Evolutionary conservation across 2,113 vertebrate genomes (phyloP).

Genomic region (Merops nubicus): DNA sequence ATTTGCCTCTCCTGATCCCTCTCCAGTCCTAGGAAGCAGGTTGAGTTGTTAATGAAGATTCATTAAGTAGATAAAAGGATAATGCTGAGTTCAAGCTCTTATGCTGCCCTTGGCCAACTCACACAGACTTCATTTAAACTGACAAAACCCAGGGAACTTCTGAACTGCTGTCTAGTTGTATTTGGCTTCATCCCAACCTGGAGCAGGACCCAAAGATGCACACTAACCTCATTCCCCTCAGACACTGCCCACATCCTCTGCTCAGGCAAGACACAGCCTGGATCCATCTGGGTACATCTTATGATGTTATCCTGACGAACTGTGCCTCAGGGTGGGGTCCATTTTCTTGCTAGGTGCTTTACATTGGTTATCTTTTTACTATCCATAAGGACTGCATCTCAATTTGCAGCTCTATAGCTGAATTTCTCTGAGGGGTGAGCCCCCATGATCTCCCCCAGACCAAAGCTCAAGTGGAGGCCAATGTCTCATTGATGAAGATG

Average conservation of each 20-base stretch:
- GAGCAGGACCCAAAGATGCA: background rate
- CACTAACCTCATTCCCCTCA: background rate
- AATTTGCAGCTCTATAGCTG: background rate
- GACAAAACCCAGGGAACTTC: background rate
- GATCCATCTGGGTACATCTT: background rate
- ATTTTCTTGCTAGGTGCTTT: background rate
- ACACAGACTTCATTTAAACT: background rate
- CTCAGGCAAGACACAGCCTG: background rate
- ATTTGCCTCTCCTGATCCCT: background rate
- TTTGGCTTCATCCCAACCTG: background rate
- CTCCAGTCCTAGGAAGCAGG: background rate
- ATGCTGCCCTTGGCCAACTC: background rate
- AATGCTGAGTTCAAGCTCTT: background rate
- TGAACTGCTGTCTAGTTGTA: background rate
- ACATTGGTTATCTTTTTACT: background rate
- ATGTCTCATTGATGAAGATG: background rate
- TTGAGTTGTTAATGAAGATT: background rate
- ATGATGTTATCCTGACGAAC: background rate
- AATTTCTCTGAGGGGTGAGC: background rate
- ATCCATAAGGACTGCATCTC: background rate
- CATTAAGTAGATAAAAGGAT: background rate
- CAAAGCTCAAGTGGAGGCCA: background rate
- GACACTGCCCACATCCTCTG: rapidly evolving
- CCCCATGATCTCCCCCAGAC: background rate
- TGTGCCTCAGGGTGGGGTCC: background rate